A percentile compares a stretch with the other conserved stretches of the same genome.
phyloP scores from a whole-genome alignment of 2,797 vertebrate species.

The Urophycis tenuis region DNA sequence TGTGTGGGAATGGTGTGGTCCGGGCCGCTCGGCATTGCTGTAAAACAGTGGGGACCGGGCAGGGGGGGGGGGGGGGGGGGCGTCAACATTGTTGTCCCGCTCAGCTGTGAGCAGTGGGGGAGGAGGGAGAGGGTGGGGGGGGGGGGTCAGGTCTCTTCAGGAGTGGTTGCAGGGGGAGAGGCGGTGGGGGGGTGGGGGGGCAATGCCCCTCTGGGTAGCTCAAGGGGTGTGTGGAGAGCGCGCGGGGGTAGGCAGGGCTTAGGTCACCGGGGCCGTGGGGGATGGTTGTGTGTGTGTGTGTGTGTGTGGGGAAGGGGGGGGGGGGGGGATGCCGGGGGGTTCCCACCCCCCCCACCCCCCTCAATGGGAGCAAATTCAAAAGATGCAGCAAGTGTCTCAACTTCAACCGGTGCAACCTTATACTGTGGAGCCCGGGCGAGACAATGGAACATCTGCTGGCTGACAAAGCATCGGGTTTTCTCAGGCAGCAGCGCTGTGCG shows the following conservation, averaged over 20 bases:
- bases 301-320: constrained; percentile 25
- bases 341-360: too few relatives aligned
- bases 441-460: constrained; percentile 71
- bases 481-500: constrained; percentile 12
- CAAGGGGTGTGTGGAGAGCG: constrained; percentile 20
- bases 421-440: constrained; percentile 37
- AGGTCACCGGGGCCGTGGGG: background rate
- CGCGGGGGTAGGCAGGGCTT: constrained; percentile 38
- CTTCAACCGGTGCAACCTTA: constrained; percentile 66
- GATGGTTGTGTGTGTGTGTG: constrained; percentile 17
- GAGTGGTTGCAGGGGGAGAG: constrained; percentile 21
- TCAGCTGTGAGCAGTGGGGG: background rate
- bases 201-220: constrained; percentile 48
- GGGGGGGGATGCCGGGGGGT: constrained; percentile 39
- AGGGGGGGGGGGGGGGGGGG: background rate
- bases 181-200: constrained; percentile 48
- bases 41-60: background rate
- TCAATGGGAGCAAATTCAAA: constrained; percentile 65
- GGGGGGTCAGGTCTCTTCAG: constrained; percentile 44
- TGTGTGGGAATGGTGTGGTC: constrained; percentile 1
- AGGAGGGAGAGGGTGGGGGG: constrained; percentile 44
- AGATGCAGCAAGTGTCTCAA: constrained; percentile 68
- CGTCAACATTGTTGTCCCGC: background rate
- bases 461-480: constrained; percentile 47
- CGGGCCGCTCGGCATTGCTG: background rate